Base-by-base conservation (phyloP, 2,113 vertebrate genomes). In the Archocentrus centrarchus region DNA sequence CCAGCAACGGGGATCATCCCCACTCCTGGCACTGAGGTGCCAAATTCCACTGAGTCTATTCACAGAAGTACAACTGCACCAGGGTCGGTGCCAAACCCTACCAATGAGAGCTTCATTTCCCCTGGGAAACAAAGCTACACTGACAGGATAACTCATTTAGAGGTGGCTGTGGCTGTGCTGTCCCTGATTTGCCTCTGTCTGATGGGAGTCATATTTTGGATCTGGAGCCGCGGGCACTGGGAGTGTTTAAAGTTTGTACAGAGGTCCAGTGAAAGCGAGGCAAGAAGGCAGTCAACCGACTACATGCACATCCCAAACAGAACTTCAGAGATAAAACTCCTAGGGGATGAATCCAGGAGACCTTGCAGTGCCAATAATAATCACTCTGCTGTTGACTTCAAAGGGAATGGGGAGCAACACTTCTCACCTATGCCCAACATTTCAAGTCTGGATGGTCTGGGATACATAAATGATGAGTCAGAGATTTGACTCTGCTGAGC, bases 381-480 rank as follows among this genome's bases (percentile, higher is more conserved):
- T 86, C 90, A 94, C 75, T 47, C 83, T n/a, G 59, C 66, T 60
- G 88, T 92, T 47, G 85, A 89, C 84, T 92, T 94, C 90, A 94
- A 90, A 85, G 80, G 88, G 62, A 94, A 94, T 47, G 90, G 92
- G n/a, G 89, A 89, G 59, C 89, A 88, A 81, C 90, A 77, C 84
- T 91, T 84, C 63, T 79, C 88, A 78, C 85, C 89, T 20, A 84
- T 88, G 79, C 80, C 81, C 78, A 92, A 90, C 82, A 87, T 93
- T 86, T 91, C 92, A 75, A 91, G 64, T 60, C 79, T 93, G 85
- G 91, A 94, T 1, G 94, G 93, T 47, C 88, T 95, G 73, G 92
- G 93, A 64, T 95, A 89, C 83, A 95, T 95, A 86, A 92, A 92
- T 41, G 95, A 95, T 58, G 95, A 96, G 90, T 96, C 95, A 7